These are phyloP conservation scores for Drosophila parabipectinata DNA, from an alignment of 1,140 invertebrate species.

Conservation along the genomic window DNA sequence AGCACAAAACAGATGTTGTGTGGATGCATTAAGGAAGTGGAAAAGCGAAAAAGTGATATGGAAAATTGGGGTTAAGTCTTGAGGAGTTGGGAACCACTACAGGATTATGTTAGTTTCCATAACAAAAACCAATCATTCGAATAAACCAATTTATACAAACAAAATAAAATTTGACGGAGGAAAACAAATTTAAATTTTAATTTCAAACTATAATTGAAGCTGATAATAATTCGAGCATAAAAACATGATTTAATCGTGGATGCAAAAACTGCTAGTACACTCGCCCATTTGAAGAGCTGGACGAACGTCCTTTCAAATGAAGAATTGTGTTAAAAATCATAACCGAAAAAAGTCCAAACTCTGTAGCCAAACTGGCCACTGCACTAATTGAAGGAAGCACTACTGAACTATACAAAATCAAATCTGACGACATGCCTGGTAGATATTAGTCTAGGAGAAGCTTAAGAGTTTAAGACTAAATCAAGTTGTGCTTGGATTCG, in stretches of 20 bases:
- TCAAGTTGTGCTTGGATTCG: slow-evolving; percentile 30
- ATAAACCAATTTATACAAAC: background rate
- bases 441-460: slow-evolving; percentile 4
- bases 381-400: background rate
- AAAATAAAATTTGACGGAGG: background rate
- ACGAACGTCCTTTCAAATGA: background rate
- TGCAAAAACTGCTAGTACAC: background rate
- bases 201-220: background rate
- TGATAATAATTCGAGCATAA: background rate
- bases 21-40: slow-evolving; percentile 42
- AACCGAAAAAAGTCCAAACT: background rate
- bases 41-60: background rate
- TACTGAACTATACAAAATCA: slow-evolving; percentile 3
- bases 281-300: background rate
- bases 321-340: background rate
- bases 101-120: slow-evolving; percentile 1
- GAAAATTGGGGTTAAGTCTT: background rate
- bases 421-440: slow-evolving; percentile 25
- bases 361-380: too few relatives aligned
- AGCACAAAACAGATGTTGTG: slow-evolving; percentile 39
- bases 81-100: background rate
- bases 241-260: background rate
- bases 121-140: slow-evolving; percentile 18
- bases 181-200: background rate
- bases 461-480: slow-evolving; percentile 5